Evolutionary conservation across 2,113 vertebrate genomes (phyloP).

Genomic region (Rhinolophus ferrumequinum): DNA sequence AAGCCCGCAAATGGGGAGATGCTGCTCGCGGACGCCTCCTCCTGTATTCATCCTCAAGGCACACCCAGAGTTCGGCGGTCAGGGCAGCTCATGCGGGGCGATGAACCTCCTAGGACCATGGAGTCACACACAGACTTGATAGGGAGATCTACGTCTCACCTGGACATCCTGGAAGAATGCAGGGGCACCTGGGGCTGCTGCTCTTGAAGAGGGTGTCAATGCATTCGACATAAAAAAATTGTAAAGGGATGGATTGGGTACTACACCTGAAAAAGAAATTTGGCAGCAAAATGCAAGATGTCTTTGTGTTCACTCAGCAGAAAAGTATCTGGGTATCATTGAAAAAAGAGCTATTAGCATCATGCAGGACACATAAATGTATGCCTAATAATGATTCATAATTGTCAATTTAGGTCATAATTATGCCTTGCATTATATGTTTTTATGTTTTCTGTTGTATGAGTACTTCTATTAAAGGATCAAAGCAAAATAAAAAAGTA

Average conservation of each 20-base stretch:
- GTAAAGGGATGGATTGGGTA: background rate
- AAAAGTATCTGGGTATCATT: background rate
- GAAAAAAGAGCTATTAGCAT: background rate
- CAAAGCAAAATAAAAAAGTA: background rate
- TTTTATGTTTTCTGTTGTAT: background rate
- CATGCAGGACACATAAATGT: background rate
- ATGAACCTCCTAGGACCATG: background rate
- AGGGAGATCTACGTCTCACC: background rate
- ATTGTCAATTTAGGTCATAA: background rate
- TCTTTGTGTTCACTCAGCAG: conserved; percentile 17
- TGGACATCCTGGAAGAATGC: background rate
- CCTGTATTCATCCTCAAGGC: fast-evolving
- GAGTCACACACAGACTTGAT: background rate
- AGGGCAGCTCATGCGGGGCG: too few relatives aligned
- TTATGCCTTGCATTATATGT: background rate
- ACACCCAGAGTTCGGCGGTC: background rate
- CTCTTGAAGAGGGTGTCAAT: background rate
- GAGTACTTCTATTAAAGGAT: background rate
- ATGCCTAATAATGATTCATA: background rate
- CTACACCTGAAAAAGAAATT: background rate
- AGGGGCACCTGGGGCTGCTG: fast-evolving
- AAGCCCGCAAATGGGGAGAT: background rate
- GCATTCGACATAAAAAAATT: background rate
- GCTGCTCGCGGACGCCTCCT: background rate
- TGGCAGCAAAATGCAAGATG: background rate